Conservation (phyloP, 1,140 invertebrate species). For the Laodelphax striatellus region DNA sequence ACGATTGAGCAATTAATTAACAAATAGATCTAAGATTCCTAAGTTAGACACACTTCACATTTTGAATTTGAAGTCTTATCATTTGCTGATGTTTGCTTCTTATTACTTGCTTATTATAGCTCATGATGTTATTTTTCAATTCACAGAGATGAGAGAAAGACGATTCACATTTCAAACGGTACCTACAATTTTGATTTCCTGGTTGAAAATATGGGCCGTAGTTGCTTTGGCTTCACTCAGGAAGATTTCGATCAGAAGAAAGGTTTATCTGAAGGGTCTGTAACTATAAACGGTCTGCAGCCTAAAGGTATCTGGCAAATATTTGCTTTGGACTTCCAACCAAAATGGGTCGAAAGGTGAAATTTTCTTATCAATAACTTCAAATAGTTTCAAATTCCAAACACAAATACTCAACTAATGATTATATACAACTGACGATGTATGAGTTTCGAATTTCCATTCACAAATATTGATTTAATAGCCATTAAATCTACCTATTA, state of each 20-base stretch:
- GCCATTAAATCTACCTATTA: not conserved
- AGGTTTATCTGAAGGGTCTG: too few species aligned
- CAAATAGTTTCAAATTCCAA: not conserved
- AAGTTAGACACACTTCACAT: too few species aligned
- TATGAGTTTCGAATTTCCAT: not conserved
- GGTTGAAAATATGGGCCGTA: slow-evolving; percentile 13
- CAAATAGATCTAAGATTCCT: too few species aligned
- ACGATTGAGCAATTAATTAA: too few species aligned
- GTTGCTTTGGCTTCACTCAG: slow-evolving; percentile 4
- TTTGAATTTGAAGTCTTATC: too few species aligned
- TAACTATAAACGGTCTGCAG: too few species aligned
- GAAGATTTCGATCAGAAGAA: not conserved
- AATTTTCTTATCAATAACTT: not conserved
- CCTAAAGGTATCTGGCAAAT: not conserved
- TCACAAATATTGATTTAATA: not conserved
- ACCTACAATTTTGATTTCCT: slow-evolving; percentile 8
- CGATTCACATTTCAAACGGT: not conserved
- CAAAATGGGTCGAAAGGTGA: slow-evolving; percentile 7
- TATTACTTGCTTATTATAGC: too few species aligned
- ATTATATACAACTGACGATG: not conserved
- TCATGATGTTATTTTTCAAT: too few species aligned
- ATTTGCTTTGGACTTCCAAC: not conserved
- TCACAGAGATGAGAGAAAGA: slow-evolving; percentile 3
- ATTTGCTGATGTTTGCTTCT: too few species aligned
- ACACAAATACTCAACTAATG: not conserved